These are phyloP conservation scores for Tenthredo distinguenda DNA, from an alignment of 2,888 invertebrate genomes.

Conservation along the genomic window DNA sequence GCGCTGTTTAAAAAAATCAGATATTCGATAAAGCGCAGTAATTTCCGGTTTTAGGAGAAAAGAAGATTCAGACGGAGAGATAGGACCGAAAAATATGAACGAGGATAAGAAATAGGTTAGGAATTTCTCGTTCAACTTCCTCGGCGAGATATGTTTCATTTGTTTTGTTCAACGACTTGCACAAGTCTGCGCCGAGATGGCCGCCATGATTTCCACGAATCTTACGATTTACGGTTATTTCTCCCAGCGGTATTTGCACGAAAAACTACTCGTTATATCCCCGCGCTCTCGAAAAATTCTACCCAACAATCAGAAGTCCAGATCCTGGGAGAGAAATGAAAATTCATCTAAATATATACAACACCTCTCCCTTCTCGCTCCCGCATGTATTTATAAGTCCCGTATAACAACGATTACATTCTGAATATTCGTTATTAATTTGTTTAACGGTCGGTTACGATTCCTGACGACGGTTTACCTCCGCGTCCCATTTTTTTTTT, in stretches of 20 bases:
- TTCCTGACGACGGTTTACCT: neutral
- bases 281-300: neutral
- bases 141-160: conserved; percentile 17
- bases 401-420: too few relatives aligned
- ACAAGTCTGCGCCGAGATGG: neutral
- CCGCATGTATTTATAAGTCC: neutral
- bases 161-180: conserved; percentile 33
- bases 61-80: too few relatives aligned
- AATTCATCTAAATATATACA: neutral
- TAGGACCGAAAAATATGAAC: too few relatives aligned
- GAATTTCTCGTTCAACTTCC: neutral
- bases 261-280: conserved; percentile 29
- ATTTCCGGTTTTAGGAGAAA: neutral
- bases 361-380: neutral
- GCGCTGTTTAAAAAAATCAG: too few relatives aligned
- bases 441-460: neutral
- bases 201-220: conserved; percentile 15
- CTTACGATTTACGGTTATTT: conserved; percentile 38
- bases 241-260: conserved; percentile 12
- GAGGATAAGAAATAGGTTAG: neutral
- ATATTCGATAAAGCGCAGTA: too few relatives aligned
- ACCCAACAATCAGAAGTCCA: neutral
- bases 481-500: neutral
- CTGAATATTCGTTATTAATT: neutral
- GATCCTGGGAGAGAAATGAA: neutral